phyloP scores from a whole-genome alignment of 2,797 vertebrate genomes.

The Loriculus beryllinus region DNA sequence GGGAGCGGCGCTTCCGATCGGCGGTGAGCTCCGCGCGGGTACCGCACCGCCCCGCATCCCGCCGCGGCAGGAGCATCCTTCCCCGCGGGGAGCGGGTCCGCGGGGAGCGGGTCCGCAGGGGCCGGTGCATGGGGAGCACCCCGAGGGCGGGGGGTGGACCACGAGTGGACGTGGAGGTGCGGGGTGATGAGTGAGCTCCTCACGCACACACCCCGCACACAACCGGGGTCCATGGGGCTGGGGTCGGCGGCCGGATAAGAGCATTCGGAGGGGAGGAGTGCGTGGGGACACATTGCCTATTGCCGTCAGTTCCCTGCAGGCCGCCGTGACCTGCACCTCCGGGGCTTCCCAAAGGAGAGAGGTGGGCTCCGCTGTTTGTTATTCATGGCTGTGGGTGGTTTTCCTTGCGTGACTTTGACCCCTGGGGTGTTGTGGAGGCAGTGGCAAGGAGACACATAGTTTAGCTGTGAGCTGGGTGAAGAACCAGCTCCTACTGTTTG shows the following conservation, averaged over 20 bases:
- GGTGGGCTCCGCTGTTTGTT: too few species aligned
- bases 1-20: too few species aligned
- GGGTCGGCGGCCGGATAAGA: neutral
- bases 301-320: too few species aligned
- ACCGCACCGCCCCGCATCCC: neutral
- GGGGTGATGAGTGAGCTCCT: neutral
- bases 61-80: neutral
- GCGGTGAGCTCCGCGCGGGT: neutral
- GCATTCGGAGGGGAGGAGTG: neutral
- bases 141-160: neutral
- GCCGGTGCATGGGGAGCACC: neutral
- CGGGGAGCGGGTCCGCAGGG: neutral
- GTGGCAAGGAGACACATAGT: neutral
- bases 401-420: neutral
- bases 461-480: neutral
- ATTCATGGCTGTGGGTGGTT: neutral
- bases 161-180: neutral
- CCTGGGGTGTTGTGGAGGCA: neutral
- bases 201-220: neutral
- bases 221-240: rapidly evolving
- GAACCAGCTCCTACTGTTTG: neutral
- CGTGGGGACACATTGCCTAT: neutral
- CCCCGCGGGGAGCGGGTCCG: neutral
- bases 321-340: neutral
- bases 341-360: neutral